A percentile compares a stretch with the other conserved stretches of the same genome.
phyloP scores from a whole-genome alignment of 2,113 vertebrate species.

The Melanostigma gelatinosum region DNA sequence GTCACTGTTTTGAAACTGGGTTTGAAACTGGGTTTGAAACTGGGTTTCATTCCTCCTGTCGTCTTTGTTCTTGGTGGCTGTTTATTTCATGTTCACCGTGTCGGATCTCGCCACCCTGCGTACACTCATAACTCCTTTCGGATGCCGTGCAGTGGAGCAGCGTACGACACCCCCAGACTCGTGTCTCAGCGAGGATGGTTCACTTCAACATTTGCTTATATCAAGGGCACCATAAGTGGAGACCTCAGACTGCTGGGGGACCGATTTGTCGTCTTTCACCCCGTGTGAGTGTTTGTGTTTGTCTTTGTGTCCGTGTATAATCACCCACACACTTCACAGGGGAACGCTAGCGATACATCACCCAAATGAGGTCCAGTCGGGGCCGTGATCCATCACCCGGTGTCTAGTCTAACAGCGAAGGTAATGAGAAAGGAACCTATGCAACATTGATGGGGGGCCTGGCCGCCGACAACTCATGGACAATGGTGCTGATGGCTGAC shows the following conservation, averaged over 20 bases:
- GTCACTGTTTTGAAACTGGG: neutral
- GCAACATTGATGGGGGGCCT: conserved; percentile 77
- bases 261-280: conserved; percentile 59
- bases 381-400: conserved; percentile 77
- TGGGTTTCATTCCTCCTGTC: neutral
- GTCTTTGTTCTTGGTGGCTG: neutral
- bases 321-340: conserved; percentile 76
- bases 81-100: neutral
- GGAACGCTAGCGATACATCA: conserved; percentile 77
- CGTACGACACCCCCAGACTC: neutral
- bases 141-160: neutral
- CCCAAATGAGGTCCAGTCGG: conserved; percentile 78
- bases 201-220: conserved; percentile 22
- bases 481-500: conserved; percentile 65
- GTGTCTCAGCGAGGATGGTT: neutral
- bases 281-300: conserved; percentile 73
- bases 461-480: conserved; percentile 59
- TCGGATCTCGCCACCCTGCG: neutral
- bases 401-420: conserved; percentile 76
- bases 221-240: conserved; percentile 50
- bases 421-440: conserved; percentile 81
- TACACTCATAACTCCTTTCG: neutral
- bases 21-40: conserved; percentile 1
- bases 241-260: conserved; percentile 38
- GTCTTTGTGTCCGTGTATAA: conserved; percentile 77